Evolutionary conservation across 2,888 invertebrate species (phyloP).

Genomic region (Acrobasis suavella): DNA sequence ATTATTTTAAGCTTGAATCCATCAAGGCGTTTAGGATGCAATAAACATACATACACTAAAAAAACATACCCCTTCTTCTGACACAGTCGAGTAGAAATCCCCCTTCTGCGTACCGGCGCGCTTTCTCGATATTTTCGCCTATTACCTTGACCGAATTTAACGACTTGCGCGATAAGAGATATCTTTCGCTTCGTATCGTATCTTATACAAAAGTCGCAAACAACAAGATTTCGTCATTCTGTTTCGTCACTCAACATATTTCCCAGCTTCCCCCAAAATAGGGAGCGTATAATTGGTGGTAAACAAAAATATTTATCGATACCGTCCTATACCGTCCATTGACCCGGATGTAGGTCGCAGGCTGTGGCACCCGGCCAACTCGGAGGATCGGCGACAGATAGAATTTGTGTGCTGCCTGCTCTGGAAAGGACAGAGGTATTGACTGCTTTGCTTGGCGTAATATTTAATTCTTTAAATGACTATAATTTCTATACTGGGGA

Average conservation of each 20-base stretch:
- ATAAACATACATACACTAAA: too few relatives aligned
- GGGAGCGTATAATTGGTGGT: constrained; percentile 39
- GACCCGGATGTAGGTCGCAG: constrained; percentile 51
- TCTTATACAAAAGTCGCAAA: neutral
- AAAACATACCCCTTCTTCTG: too few relatives aligned
- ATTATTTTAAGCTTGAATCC: too few relatives aligned
- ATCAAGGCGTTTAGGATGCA: too few relatives aligned
- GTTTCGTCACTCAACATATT: constrained; percentile 14
- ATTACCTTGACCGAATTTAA: too few relatives aligned
- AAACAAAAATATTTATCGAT: constrained; percentile 57
- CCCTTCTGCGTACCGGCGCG: too few relatives aligned
- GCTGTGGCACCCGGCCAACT: constrained; percentile 45
- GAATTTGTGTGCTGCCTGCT: constrained; percentile 47
- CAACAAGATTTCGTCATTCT: neutral
- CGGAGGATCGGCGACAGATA: constrained; percentile 33
- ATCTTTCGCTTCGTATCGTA: too few relatives aligned
- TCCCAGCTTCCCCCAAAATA: constrained; percentile 25
- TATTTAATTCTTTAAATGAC: too few relatives aligned
- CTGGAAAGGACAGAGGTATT: constrained; percentile 5
- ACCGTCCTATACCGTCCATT: constrained; percentile 41
- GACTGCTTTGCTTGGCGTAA: neutral
- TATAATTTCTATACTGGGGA: too few relatives aligned
- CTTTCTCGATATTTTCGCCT: too few relatives aligned
- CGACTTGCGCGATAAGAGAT: too few relatives aligned
- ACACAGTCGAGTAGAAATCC: too few relatives aligned